Evolutionary conservation across 2,888 invertebrate species (phyloP).

Genomic region (Synergus gifuensis): DNA sequence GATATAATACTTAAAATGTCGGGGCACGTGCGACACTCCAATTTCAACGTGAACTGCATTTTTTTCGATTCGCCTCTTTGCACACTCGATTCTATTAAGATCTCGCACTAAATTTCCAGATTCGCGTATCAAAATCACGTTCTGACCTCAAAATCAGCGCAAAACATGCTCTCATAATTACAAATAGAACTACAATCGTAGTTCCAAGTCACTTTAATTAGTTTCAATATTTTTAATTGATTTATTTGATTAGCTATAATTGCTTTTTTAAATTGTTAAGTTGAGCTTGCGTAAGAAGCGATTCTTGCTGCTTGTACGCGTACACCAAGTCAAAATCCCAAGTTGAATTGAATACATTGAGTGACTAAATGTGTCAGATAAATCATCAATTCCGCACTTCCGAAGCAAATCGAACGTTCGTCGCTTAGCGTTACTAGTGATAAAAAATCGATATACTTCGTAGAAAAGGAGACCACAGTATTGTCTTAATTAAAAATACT

Average conservation of each 20-base stretch:
- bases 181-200: background rate
- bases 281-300: conserved; percentile 24
- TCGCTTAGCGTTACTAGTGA: background rate
- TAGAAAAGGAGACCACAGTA: conserved; percentile 17
- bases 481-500: conserved; percentile 8
- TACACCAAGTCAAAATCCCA: conserved; percentile 26
- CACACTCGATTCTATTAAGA: conserved; percentile 50
- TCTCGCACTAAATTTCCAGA: conserved; percentile 51
- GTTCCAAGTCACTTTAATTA: background rate
- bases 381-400: conserved; percentile 31
- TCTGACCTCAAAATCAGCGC: background rate
- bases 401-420: background rate
- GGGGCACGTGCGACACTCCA: conserved; percentile 71
- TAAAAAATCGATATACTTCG: conserved; percentile 14
- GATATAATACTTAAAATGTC: conserved; percentile 76
- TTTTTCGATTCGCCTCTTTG: conserved; percentile 38
- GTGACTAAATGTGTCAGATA: conserved; percentile 3
- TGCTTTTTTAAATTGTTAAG: background rate
- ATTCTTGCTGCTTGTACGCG: conserved; percentile 13
- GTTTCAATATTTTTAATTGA: background rate
- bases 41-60: conserved; percentile 57
- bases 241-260: background rate
- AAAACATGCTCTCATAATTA: background rate
- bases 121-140: conserved; percentile 29
- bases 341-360: conserved; percentile 2